phyloP scores from a whole-genome alignment of 1,140 invertebrate genomes.

The Listronotus bonariensis region DNA sequence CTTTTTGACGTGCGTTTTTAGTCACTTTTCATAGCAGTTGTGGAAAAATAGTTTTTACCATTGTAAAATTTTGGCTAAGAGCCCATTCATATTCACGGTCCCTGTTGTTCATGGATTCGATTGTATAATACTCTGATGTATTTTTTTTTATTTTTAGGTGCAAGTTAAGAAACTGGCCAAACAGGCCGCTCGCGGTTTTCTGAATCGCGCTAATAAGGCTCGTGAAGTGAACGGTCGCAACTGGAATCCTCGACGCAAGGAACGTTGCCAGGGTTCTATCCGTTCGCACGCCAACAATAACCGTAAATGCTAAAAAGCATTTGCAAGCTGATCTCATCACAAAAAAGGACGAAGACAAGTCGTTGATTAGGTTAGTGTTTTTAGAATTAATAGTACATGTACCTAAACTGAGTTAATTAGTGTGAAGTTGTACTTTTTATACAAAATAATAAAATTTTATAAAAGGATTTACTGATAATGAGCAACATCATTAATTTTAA shows the following conservation, averaged over 20 bases:
- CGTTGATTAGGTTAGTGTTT: background rate
- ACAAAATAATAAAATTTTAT: too few species aligned
- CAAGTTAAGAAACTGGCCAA: constrained; percentile 61
- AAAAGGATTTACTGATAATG: too few species aligned
- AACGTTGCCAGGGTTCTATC: constrained; percentile 64
- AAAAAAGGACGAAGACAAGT: background rate
- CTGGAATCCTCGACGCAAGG: constrained; percentile 65
- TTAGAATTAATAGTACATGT: background rate
- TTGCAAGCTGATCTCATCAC: constrained; percentile 6
- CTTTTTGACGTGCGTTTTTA: too few species aligned
- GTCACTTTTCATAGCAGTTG: too few species aligned
- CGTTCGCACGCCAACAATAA: constrained; percentile 73
- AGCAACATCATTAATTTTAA: too few species aligned
- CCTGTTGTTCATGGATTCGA: too few species aligned
- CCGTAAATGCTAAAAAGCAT: constrained; percentile 66
- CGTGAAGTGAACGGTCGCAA: constrained; percentile 67
- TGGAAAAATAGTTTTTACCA: too few species aligned
- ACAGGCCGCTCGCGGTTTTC: constrained; percentile 61
- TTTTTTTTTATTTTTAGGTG: constrained; percentile 53
- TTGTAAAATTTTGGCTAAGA: too few species aligned
- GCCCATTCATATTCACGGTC: too few species aligned
- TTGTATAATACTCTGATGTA: background rate
- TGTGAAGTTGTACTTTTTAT: background rate
- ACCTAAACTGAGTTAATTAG: background rate
- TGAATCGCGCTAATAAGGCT: constrained; percentile 69